These are phyloP conservation scores for Cheilinus undulatus DNA, from an alignment of 2,113 vertebrate genomes.

Conservation along the genomic window DNA sequence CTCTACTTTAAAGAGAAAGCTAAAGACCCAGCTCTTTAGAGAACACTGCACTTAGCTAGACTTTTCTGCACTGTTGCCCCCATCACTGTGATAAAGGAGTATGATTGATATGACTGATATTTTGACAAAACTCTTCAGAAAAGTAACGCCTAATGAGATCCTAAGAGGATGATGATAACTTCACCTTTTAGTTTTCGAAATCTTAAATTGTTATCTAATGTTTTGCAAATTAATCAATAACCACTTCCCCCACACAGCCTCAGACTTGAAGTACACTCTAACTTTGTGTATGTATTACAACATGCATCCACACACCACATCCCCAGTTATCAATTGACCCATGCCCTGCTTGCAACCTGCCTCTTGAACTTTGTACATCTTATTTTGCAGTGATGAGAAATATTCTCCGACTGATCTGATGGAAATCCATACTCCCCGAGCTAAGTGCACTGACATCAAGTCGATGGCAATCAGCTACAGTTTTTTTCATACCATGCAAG, in stretches of 20 bases:
- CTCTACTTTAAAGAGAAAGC: no score
- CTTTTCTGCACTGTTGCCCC: no score
- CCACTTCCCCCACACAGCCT: background rate
- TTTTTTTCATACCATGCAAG: slow-evolving; percentile 38
- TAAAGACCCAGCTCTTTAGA: no score
- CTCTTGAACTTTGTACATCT: slow-evolving; percentile 49
- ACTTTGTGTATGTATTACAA: slow-evolving; percentile 5
- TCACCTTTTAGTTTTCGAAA: no score
- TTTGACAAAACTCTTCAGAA: no score
- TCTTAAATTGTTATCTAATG: no score
- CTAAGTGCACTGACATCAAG: slow-evolving; percentile 47
- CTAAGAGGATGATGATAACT: no score
- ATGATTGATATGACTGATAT: no score
- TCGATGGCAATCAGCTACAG: slow-evolving; percentile 49
- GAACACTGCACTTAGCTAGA: no score
- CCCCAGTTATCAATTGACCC: slow-evolving; percentile 44
- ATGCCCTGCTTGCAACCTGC: slow-evolving; percentile 7
- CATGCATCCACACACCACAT: slow-evolving; percentile 29
- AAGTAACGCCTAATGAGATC: no score
- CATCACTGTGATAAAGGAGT: no score
- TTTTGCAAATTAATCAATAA: no score
- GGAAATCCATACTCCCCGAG: slow-evolving; percentile 49
- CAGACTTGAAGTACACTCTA: background rate
- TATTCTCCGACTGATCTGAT: slow-evolving; percentile 38
- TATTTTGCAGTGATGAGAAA: slow-evolving; percentile 43